These are phyloP conservation scores for Apostichopus leukothele DNA, from an alignment of 53 echinoderm and acorn worm genomes.

Conservation along the genomic window DNA sequence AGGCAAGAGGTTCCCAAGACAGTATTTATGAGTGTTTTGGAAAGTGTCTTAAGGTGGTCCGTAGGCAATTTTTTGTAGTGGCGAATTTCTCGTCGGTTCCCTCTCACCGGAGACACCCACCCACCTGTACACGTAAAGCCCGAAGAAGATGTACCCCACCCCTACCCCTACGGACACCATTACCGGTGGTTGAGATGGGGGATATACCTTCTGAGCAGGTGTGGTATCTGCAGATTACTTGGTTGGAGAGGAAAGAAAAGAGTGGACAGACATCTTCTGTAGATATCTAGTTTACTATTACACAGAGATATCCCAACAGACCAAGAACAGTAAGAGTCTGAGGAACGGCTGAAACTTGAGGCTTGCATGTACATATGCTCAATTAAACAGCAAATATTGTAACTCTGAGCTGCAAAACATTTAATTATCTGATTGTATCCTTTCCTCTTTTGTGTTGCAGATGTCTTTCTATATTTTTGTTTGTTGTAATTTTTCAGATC, in stretches of 20 bases:
- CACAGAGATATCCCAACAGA: background rate
- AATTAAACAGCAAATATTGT: background rate
- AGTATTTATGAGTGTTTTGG: conserved; percentile 38
- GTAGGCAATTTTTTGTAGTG: conserved; percentile 60
- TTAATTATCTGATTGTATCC: background rate
- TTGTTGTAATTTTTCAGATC: background rate
- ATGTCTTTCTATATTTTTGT: background rate
- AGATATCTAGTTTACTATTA: background rate
- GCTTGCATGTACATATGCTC: background rate
- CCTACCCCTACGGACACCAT: no score
- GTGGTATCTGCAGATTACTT: background rate
- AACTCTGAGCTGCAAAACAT: background rate
- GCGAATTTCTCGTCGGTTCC: background rate
- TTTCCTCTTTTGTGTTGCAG: background rate
- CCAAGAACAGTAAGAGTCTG: background rate
- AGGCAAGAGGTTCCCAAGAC: conserved; percentile 59
- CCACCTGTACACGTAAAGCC: background rate
- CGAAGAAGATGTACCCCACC: no score
- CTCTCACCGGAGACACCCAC: background rate
- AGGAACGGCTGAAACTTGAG: background rate
- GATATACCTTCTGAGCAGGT: background rate
- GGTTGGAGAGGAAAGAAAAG: no score
- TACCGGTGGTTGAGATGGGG: no score
- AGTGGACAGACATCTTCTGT: background rate
- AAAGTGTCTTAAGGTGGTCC: conserved; percentile 62